A percentile compares a stretch with the other conserved stretches of the same genome.
phyloP scores from a whole-genome alignment of 2,888 invertebrate genomes.

The Chloroclystis v-ata region DNA sequence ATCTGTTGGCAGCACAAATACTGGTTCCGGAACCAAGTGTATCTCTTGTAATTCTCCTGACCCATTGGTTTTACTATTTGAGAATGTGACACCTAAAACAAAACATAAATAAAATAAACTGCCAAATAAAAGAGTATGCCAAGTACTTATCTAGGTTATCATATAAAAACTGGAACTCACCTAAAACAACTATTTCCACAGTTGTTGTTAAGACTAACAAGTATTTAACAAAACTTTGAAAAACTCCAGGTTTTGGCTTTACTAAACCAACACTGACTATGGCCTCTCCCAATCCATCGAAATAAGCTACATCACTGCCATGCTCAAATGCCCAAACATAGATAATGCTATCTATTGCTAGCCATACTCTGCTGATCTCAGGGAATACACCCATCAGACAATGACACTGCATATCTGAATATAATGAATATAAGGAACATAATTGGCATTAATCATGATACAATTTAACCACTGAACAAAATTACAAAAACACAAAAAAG shows the following conservation, averaged over 20 bases:
- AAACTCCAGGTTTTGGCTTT: constrained; percentile 91
- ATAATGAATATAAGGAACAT: constrained; percentile 35
- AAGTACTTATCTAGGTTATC: too few species aligned
- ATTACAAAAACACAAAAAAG: too few species aligned
- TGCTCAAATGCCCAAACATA: constrained; percentile 99
- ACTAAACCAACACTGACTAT: constrained; percentile 96
- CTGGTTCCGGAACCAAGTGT: constrained; percentile 95
- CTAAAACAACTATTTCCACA: constrained; percentile 93
- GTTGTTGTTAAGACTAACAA: constrained; percentile 95
- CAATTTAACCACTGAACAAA: too few species aligned
- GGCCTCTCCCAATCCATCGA: constrained; percentile 95
- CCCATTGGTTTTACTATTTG: constrained; percentile 67
- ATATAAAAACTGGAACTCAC: constrained; percentile 67
- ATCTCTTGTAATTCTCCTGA: constrained; percentile 83
- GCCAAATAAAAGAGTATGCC: not conserved
- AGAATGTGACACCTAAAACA: constrained; percentile 74
- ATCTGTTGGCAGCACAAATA: constrained; percentile 94
- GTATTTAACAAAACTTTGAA: constrained; percentile 93
- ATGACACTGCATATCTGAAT: constrained; percentile 93
- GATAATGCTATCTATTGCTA: constrained; percentile 98
- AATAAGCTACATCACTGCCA: constrained; percentile 96
- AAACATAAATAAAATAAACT: too few species aligned
- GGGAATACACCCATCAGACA: constrained; percentile 98
- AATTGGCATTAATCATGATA: too few species aligned
- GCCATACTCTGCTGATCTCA: constrained; percentile 96